These are phyloP conservation scores for Acropternis orthonyx DNA, from an alignment of 2,797 vertebrate genomes.

Conservation along the genomic window DNA sequence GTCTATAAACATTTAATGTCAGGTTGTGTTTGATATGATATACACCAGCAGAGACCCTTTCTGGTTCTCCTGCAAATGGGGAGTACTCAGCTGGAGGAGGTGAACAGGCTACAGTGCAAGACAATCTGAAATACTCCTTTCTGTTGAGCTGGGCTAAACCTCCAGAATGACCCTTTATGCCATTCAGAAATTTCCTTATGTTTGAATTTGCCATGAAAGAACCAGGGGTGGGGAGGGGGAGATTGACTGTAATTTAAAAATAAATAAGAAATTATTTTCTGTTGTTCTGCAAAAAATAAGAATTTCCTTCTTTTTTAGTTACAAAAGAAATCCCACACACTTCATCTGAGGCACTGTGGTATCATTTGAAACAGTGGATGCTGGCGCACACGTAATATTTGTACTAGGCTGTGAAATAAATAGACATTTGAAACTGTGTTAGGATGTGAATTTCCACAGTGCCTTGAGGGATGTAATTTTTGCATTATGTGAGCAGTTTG, in stretches of 20 bases:
- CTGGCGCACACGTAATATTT: not conserved
- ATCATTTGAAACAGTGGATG: not conserved
- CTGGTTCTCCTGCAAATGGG: not conserved
- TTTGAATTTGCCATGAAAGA: not conserved
- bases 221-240: rapidly evolving
- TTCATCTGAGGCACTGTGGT: not conserved
- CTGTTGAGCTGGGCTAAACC: not conserved
- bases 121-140: not conserved
- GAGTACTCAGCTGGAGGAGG: not conserved
- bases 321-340: not conserved
- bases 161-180: not conserved
- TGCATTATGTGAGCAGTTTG: slow-evolving; percentile 35
- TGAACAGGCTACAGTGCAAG: not conserved
- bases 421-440: slow-evolving; percentile 17
- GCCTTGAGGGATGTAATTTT: slow-evolving; percentile 55
- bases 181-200: not conserved
- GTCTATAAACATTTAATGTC: not conserved
- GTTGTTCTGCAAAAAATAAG: not conserved
- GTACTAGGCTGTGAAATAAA: slow-evolving; percentile 39
- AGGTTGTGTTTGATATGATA: not conserved
- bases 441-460: slow-evolving; percentile 56
- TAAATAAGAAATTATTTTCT: not conserved
- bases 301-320: not conserved
- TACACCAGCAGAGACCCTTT: not conserved
- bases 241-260: not conserved